Base-by-base conservation (phyloP, 2,888 invertebrate species). In the Allacma fusca region DNA sequence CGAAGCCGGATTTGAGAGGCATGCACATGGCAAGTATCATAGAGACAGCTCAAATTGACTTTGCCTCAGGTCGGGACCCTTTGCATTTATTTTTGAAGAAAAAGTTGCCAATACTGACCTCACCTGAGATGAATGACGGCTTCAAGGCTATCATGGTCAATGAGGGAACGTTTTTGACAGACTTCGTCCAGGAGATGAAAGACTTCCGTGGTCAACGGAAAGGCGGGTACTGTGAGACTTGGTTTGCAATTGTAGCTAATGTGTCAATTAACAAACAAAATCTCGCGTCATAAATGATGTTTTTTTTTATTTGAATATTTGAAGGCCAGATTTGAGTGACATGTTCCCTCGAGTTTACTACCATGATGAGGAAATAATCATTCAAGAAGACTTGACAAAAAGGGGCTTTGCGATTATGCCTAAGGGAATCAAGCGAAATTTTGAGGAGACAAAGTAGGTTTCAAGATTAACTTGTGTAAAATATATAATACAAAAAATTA, bases 381-480 rank as follows among this genome's bases (percentile, higher is more conserved):
- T 76, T 9, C 40, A 71, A 43, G 76, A 76, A 34, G 59, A 76
- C 43, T 24, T 76, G 29, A 40, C 34, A 1, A 12, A n/a, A 16
- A 62, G 64, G 13, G 76, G 71, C 1, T 76, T 57, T 24, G 26
- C 23, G 23, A 76, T 44, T 13, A 19, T 71, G 24, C 26, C 70
- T 28, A 76, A 76, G 24, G 50, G 4, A n/a, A n/a, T n/a, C n/a
- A n/a, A n/a, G n/a, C n/a, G n/a, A n/a, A n/a, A n/a, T n/a, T n/a
- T n/a, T n/a, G 24, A 71, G 16, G 28, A 69, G 19, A 43, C 76
- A 16, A 76, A 24, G 76, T 76, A 76, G 69, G 34, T 9, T 40
- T 40, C 13, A 40, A 9, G 13, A 9, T 9, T 40, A 40, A 9
- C n/a, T n/a, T n/a, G n/a, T n/a, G n/a, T n/a, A n/a, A n/a, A n/a